Percentiles rank a stretch among this genome's conserved stretches.
Conservation (phyloP, 2,113 vertebrate species). For the Rhagologus leucostigma region DNA sequence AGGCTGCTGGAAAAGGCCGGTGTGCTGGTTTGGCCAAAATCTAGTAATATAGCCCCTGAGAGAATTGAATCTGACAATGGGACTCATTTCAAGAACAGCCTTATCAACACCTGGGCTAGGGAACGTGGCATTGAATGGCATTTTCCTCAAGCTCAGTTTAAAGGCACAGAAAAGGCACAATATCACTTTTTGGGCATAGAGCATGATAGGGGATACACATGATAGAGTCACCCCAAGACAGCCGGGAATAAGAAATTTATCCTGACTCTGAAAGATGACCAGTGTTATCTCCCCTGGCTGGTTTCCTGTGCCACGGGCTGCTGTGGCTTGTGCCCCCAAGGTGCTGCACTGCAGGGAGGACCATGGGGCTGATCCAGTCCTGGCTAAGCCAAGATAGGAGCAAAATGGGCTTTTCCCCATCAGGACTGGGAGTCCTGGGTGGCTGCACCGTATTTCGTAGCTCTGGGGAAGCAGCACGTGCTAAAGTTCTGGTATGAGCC, state of each 20-base stretch:
- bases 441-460: accelerated
- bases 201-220: too few species aligned
- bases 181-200: too few species aligned
- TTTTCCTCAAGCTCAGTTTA: too few species aligned
- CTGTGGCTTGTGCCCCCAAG: background rate
- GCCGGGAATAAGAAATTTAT: background rate
- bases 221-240: too few species aligned
- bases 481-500: background rate
- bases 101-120: too few species aligned
- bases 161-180: too few species aligned
- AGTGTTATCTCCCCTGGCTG: background rate
- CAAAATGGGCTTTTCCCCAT: background rate
- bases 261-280: background rate
- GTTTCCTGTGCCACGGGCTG: background rate
- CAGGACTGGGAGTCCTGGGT: background rate
- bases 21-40: too few species aligned
- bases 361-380: background rate
- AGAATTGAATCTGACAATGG: too few species aligned
- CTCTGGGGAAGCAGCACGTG: background rate
- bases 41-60: too few species aligned
- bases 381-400: background rate
- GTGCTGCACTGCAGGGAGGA: background rate
- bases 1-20: background rate
- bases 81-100: too few species aligned
- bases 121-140: too few species aligned